Conservation (phyloP, 2,888 invertebrate species). For the Patella caerulea region DNA sequence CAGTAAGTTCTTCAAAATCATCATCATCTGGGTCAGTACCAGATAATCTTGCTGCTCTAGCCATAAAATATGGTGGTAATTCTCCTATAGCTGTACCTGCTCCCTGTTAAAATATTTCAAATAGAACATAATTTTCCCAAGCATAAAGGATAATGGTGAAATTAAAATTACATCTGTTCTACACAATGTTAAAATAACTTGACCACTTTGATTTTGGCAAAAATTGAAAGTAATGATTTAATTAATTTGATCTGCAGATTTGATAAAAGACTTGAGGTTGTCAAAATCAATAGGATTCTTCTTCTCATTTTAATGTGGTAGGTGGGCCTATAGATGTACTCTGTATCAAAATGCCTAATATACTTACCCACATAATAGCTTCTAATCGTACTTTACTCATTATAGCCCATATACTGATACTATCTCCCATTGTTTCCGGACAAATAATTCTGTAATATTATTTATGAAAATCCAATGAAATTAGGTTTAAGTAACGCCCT, state of each 20-base stretch:
- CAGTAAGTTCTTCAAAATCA: slow-evolving; percentile 69
- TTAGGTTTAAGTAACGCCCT: not conserved
- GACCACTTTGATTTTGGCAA: too few relatives aligned
- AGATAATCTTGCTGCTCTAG: slow-evolving; percentile 81
- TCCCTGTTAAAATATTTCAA: slow-evolving; percentile 63
- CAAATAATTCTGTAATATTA: slow-evolving; percentile 85
- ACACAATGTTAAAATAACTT: too few relatives aligned
- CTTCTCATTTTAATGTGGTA: too few relatives aligned
- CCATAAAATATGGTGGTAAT: slow-evolving; percentile 99
- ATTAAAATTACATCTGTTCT: too few relatives aligned
- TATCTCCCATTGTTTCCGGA: slow-evolving; percentile 80
- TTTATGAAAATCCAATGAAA: not conserved
- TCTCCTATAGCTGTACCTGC: slow-evolving; percentile 96
- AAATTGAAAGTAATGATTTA: too few relatives aligned
- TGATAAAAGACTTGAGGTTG: too few relatives aligned
- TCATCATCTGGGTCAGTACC: slow-evolving; percentile 73
- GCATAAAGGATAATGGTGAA: too few relatives aligned
- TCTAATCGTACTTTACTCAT: slow-evolving; percentile 96
- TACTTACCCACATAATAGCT: slow-evolving; percentile 92
- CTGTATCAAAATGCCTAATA: too few relatives aligned
- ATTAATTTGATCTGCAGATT: too few relatives aligned
- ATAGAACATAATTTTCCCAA: not conserved
- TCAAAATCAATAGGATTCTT: too few relatives aligned
- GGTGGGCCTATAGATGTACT: too few relatives aligned
- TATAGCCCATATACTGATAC: slow-evolving; percentile 90